phyloP scores from a whole-genome alignment of 2,888 invertebrate species.

The Drosophila colorata region DNA sequence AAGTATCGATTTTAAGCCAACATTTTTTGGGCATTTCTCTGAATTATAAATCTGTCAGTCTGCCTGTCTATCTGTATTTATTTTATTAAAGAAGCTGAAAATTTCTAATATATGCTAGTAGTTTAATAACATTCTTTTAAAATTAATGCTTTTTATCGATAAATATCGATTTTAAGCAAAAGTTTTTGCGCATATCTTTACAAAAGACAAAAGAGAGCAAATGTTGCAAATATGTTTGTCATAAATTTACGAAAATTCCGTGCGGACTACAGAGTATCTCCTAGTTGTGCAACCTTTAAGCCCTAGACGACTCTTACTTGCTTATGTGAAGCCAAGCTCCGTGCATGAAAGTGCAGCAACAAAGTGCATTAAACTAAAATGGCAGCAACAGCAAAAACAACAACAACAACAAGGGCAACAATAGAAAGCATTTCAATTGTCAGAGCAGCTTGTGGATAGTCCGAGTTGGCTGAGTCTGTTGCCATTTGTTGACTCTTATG shows the following conservation, averaged over 20 bases:
- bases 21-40: no score
- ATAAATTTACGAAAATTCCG: background rate
- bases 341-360: slow-evolving; percentile 41
- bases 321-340: background rate
- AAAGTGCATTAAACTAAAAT: slow-evolving; percentile 31
- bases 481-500: background rate
- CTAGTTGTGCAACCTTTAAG: background rate
- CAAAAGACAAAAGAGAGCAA: no score
- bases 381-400: slow-evolving; percentile 18
- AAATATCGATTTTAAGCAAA: no score
- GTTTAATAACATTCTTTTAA: no score
- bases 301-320: background rate
- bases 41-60: no score
- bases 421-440: slow-evolving; percentile 31
- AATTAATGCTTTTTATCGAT: no score
- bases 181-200: no score
- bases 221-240: background rate
- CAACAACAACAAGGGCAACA: slow-evolving; percentile 7
- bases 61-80: no score
- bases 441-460: slow-evolving; percentile 27
- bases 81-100: no score
- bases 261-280: background rate
- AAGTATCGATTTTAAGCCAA: no score
- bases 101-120: no score
- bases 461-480: background rate